phyloP scores from a whole-genome alignment of 2,888 invertebrate genomes.

The Eristalis pertinax region DNA sequence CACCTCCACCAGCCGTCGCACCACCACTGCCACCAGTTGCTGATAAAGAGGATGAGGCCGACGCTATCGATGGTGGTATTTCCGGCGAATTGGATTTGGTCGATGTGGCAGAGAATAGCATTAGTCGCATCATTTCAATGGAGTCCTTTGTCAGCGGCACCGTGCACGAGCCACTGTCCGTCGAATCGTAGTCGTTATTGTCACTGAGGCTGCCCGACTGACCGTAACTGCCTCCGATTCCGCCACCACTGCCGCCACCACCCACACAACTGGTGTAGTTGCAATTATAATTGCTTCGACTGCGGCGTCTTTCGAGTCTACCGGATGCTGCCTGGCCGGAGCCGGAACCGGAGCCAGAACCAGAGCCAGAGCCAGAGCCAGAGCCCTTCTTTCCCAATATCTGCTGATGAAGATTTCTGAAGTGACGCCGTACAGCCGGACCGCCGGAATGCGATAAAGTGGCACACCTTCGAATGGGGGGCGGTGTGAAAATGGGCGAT shows the following conservation, averaged over 20 bases:
- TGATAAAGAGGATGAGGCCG: constrained; percentile 60
- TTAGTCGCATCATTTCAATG: constrained; percentile 79
- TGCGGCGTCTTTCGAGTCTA: constrained; percentile 62
- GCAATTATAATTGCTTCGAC: constrained; percentile 70
- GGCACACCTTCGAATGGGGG: constrained; percentile 79
- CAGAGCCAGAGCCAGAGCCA: too few relatives aligned
- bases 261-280: constrained; percentile 64
- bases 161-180: constrained; percentile 79
- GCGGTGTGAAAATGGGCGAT: constrained; percentile 79
- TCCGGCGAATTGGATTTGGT: constrained; percentile 75
- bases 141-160: constrained; percentile 78
- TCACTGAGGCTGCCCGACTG: constrained; percentile 75
- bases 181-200: constrained; percentile 75
- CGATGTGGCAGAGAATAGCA: constrained; percentile 79
- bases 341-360: too few relatives aligned
- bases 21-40: constrained; percentile 73
- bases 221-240: constrained; percentile 59
- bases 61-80: constrained; percentile 65
- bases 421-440: constrained; percentile 75
- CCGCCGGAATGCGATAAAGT: constrained; percentile 77
- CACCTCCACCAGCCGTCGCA: not conserved
- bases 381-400: constrained; percentile 73
- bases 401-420: constrained; percentile 79
- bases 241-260: constrained; percentile 73
- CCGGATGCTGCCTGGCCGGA: too few relatives aligned